A percentile compares a stretch with the other conserved stretches of the same genome.
These are phyloP conservation scores for Scolopax mira DNA, from an alignment of 2,113 vertebrate species.

Conservation along the genomic window DNA sequence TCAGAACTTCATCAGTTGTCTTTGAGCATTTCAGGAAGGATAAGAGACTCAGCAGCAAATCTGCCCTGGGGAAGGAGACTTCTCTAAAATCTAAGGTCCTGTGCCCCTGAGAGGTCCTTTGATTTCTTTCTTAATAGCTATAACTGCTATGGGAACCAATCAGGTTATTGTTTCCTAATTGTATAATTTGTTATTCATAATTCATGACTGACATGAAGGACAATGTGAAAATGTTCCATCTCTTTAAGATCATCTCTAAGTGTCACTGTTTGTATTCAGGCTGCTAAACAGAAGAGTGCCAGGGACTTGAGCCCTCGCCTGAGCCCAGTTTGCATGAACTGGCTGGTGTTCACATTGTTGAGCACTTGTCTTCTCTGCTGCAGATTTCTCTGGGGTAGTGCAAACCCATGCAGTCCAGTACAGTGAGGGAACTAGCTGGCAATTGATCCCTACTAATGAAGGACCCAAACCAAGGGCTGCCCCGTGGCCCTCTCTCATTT, in stretches of 20 bases:
- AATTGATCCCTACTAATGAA: neutral
- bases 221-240: neutral
- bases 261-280: neutral
- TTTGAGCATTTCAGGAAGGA: neutral
- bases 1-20: conserved; percentile 23
- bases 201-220: neutral
- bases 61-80: neutral
- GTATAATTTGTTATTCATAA: conserved; percentile 14
- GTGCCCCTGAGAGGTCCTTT: conserved; percentile 4
- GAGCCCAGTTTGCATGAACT: neutral
- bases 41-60: neutral
- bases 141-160: neutral
- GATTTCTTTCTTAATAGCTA: neutral
- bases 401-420: neutral
- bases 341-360: neutral
- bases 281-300: neutral
- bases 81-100: neutral
- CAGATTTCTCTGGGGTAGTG: neutral
- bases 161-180: neutral
- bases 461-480: neutral
- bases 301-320: neutral
- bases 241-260: neutral
- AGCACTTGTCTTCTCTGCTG: neutral
- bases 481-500: neutral
- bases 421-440: neutral